phyloP scores from a whole-genome alignment of 30 jellyfish, hydroid and myxozoan species.

The Pseudorhiza aurosa region DNA sequence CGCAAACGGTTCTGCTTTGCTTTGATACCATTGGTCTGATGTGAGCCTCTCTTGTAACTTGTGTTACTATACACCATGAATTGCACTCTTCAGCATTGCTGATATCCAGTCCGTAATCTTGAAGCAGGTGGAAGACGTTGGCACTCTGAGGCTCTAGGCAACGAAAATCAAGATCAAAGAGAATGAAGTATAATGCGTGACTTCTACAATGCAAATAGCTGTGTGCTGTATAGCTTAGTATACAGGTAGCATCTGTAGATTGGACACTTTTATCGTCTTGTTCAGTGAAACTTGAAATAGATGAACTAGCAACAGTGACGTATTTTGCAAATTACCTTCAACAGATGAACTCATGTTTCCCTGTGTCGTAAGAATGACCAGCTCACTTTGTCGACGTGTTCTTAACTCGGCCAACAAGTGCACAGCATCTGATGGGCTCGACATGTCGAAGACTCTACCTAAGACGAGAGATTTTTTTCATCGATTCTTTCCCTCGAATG shows the following conservation, averaged over 20 bases:
- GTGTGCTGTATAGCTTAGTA: too few relatives aligned
- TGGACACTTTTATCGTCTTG: too few relatives aligned
- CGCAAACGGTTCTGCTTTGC: conserved; percentile 6
- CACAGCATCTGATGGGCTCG: conserved; percentile 6
- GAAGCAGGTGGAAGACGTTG: conserved; percentile 1
- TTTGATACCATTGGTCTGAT: conserved; percentile 2
- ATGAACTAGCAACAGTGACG: too few relatives aligned
- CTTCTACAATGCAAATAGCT: too few relatives aligned
- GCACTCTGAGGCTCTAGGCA: conserved; percentile 18
- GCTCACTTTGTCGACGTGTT: conserved; percentile 40
- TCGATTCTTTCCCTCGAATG: too few relatives aligned
- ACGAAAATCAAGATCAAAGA: too few relatives aligned
- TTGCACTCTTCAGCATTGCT: conserved; percentile 3
- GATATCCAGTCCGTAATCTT: conserved; percentile 17
- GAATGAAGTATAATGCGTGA: too few relatives aligned
- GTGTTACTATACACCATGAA: conserved; percentile 55
- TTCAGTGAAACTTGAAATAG: too few relatives aligned
- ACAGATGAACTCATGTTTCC: conserved; percentile 53
- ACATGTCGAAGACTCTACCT: conserved; percentile 48
- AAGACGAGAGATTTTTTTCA: too few relatives aligned
- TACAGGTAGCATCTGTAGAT: too few relatives aligned
- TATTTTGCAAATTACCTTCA: too few relatives aligned
- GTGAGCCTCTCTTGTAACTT: not conserved
- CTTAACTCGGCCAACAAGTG: conserved; percentile 47
- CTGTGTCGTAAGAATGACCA: conserved; percentile 69